Percentiles rank a stretch among this genome's conserved stretches.
Evolutionary conservation across 2,113 vertebrate species (phyloP).

Genomic region (human (Homo sapiens)): GRCh38 chr2:41172001-41172500

Average conservation of each 20-base stretch:
- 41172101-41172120: neutral
- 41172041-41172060: neutral
- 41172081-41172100: neutral
- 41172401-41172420: constrained; percentile 18
- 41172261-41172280: neutral
- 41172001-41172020: neutral
- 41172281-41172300: neutral
- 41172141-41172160: neutral
- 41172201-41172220: neutral
- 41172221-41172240: neutral
- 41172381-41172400: neutral
- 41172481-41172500: constrained; percentile 3
- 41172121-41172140: neutral
- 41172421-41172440: neutral
- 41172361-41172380: neutral
- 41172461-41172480: neutral
- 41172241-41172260: neutral
- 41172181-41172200: neutral
- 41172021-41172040: neutral
- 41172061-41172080: neutral
- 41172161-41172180: neutral
- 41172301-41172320: neutral
- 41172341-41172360: neutral
- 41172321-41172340: neutral
- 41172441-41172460: constrained; percentile 5